phyloP scores from a whole-genome alignment of 35 echinoderm and acorn worm genomes.

The Diadema setosum region DNA sequence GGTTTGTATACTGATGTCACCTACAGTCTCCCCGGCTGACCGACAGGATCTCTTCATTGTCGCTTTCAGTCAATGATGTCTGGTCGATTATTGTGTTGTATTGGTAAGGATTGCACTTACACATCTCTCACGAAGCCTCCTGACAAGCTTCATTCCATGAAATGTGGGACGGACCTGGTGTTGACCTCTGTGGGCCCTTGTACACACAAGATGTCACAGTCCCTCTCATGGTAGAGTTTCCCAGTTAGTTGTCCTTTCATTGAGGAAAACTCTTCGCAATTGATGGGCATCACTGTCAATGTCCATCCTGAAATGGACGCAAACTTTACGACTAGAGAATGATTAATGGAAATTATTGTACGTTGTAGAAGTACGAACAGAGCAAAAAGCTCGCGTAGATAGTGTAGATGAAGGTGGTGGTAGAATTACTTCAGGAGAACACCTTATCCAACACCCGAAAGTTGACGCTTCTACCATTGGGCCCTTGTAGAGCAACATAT shows the following conservation, averaged over 20 bases:
- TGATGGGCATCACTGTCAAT: slow-evolving; percentile 46
- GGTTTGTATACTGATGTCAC: slow-evolving; percentile 51
- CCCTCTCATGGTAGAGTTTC: background rate
- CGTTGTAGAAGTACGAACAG: no score
- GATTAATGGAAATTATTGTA: slow-evolving; percentile 2
- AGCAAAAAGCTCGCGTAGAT: no score
- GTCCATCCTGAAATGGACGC: slow-evolving; percentile 31
- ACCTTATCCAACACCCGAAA: no score
- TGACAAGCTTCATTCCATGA: slow-evolving; percentile 28
- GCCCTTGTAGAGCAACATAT: no score
- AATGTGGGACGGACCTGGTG: slow-evolving; percentile 26
- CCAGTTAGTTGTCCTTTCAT: slow-evolving; percentile 11
- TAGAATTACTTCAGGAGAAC: no score
- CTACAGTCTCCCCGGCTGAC: slow-evolving; percentile 2
- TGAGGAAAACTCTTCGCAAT: slow-evolving; percentile 24
- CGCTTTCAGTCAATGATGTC: slow-evolving; percentile 6
- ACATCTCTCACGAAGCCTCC: slow-evolving; percentile 14
- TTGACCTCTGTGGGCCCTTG: slow-evolving; percentile 61
- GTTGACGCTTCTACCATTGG: no score
- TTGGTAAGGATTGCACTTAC: slow-evolving; percentile 24
- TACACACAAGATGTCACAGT: slow-evolving; percentile 30
- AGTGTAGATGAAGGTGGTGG: no score
- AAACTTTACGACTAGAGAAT: background rate
- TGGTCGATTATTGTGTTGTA: background rate
- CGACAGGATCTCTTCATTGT: slow-evolving; percentile 31